Evolutionary conservation across 2,888 invertebrate species (phyloP).

Genomic region (Yponomeuta evonymella): DNA sequence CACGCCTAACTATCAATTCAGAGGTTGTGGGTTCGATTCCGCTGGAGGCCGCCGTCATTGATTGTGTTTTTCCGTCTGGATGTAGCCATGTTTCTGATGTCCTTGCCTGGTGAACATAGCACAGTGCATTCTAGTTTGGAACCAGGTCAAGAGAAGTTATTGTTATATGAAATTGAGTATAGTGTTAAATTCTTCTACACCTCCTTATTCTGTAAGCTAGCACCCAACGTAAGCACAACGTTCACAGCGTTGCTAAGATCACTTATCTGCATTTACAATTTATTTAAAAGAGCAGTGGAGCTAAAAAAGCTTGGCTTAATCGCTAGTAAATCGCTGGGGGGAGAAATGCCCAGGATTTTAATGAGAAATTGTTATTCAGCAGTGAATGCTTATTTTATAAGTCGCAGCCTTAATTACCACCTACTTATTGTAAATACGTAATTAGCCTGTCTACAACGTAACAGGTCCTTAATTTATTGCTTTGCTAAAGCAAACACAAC

Average conservation of each 20-base stretch:
- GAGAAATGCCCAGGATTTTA: not conserved
- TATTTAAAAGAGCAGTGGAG: constrained; percentile 1
- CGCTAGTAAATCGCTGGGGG: not conserved
- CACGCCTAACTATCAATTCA: no score
- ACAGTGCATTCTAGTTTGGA: no score
- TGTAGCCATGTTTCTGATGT: no score
- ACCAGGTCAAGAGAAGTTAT: no score
- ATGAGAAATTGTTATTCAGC: not conserved
- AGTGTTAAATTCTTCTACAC: not conserved
- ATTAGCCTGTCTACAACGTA: not conserved
- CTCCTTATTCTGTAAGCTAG: not conserved
- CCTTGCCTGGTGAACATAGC: no score
- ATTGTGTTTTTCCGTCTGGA: no score
- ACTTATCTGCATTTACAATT: constrained; percentile 8
- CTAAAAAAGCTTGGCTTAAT: constrained; percentile 3
- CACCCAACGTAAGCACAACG: not conserved
- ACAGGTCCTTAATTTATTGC: not conserved
- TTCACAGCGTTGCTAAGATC: not conserved
- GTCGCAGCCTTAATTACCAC: not conserved
- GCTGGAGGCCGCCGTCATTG: no score
- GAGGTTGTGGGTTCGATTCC: no score
- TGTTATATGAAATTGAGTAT: no score
- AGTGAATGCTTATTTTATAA: not conserved
- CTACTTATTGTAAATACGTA: not conserved
- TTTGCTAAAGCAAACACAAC: not conserved